Conservation (phyloP, 2,888 invertebrate genomes). For the Andricus quercusramuli region DNA sequence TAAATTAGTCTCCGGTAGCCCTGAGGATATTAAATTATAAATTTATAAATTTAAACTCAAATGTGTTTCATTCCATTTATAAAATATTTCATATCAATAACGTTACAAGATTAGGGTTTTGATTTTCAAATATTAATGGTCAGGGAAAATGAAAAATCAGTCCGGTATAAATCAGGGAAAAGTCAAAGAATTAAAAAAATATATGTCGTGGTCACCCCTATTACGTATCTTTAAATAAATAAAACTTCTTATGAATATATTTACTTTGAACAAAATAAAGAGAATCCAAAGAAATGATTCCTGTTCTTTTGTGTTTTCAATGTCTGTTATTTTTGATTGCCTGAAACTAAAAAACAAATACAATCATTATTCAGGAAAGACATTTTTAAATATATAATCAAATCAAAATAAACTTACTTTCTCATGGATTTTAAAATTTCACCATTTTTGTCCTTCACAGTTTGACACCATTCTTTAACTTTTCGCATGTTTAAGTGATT, state of each 20-base stretch:
- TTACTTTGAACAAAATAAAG: conserved; percentile 71
- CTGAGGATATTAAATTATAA: no score
- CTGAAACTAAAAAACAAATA: conserved; percentile 56
- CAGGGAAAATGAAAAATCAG: no score
- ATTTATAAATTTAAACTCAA: no score
- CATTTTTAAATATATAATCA: background rate
- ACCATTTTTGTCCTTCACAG: conserved; percentile 59
- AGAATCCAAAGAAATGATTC: conserved; percentile 68
- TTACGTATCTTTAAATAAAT: no score
- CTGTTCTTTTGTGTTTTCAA: conserved; percentile 54
- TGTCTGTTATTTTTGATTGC: conserved; percentile 49
- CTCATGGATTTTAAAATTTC: conserved; percentile 59
- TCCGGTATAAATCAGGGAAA: no score
- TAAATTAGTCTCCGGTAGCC: no score
- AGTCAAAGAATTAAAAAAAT: no score
- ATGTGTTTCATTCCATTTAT: no score
- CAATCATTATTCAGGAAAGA: background rate
- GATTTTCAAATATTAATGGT: no score
- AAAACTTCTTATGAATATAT: background rate
- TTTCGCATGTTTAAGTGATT: conserved; percentile 53
- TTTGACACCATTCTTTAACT: conserved; percentile 58
- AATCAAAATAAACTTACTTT: conserved; percentile 51
- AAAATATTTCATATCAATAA: no score
- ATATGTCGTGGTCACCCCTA: no score
- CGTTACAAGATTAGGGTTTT: no score